Evolutionary conservation across 2,888 invertebrate species (phyloP), one percentile per base, ranked within the genome.

Genomic region (Hypselothyrea guttata): DNA sequence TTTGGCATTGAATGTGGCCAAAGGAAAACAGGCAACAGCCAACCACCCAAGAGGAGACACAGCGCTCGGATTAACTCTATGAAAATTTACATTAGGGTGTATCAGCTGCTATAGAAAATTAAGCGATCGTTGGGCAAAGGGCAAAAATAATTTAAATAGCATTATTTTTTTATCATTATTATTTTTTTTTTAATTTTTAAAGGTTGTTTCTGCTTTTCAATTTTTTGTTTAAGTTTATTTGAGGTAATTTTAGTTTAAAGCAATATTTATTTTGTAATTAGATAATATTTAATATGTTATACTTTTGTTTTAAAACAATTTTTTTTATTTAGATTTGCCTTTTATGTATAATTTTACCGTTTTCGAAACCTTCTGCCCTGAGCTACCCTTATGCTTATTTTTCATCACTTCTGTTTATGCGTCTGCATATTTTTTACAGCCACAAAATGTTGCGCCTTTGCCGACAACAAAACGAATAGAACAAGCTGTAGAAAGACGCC

Each of bases 1-100:
- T 85, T 64, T 70, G 86, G 82, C 79, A 84, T 84, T 77, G 83
- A 77, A 78, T 60, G 66, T 37, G 72, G 58, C 58, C 54, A 61
- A 22, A 22, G 22, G 22, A 22, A 22, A 22, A 22, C 22, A 22
- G 3, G 5, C 22, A 22, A 22, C n/a, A n/a, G n/a, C n/a, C n/a
- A 58, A 57, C 55, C 37, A 48, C 41, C 30, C 56, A 60, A 48
- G 5, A 22, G 22, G 22, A 66, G 41, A 59, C 28, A 38, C 35
- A 22, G 37, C 12, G 12, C 22, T 4, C 11, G 11, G 11, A n/a
- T 11, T 7, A 53, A 34, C n/a, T n/a, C n/a, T 22, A 22, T 22
- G 22, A 22, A 22, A 22, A 4, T 22, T 22, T 22, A 5, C 22
- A 22, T 22, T 22, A 22, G 22, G 22, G 22, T 22, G 22, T 5